Conservation (phyloP, 2,888 invertebrate genomes). For the Rhogogaster chlorosoma region DNA sequence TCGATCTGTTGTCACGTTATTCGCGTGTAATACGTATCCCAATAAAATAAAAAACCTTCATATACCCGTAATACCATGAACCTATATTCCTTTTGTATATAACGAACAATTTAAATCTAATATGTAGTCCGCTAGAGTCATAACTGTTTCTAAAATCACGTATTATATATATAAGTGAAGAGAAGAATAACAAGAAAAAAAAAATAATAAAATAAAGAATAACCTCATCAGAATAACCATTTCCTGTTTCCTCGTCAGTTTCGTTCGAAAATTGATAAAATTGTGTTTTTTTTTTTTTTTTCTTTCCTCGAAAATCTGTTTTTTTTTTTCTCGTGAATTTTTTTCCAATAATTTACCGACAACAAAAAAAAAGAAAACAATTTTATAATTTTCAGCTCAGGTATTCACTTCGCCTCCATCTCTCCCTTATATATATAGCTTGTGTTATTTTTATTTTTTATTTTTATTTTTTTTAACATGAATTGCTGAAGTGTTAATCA, state of each 20-base stretch:
- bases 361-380: no score
- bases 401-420: no score
- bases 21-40: not conserved
- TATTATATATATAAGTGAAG: not conserved
- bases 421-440: not conserved
- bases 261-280: not conserved
- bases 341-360: no score
- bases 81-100: not conserved
- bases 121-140: not conserved
- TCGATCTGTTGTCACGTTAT: slow-evolving; percentile 10
- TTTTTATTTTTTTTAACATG: not conserved
- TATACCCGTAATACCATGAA: not conserved
- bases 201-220: not conserved
- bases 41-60: no score
- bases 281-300: no score
- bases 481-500: not conserved
- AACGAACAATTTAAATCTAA: not conserved
- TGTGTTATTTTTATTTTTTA: not conserved
- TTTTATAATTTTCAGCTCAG: no score
- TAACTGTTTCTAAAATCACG: slow-evolving; percentile 13
- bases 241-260: not conserved
- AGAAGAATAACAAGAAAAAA: not conserved
- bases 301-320: no score
- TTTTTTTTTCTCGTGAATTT: no score
- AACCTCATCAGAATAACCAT: not conserved